Evolutionary conservation across 2,797 vertebrate species (phyloP).

Genomic region (Anomalospiza imberbis): DNA sequence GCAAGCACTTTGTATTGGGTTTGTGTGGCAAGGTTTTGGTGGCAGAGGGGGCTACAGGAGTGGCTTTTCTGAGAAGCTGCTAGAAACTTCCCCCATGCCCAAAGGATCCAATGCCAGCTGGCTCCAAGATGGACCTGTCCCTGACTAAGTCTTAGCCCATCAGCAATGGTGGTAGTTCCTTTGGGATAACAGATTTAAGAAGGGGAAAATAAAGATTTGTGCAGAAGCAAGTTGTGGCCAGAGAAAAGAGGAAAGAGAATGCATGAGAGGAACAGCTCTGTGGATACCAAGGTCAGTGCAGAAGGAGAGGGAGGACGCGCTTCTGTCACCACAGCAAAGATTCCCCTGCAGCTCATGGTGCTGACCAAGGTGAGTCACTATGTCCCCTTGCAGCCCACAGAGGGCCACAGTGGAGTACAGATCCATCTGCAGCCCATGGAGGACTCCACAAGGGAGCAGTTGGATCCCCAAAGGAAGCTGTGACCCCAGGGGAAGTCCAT

Average conservation of each 20-base stretch:
- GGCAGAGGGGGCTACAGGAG: neutral
- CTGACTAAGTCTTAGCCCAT: neutral
- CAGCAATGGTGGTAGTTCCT: too few species aligned
- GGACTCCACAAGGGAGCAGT: neutral
- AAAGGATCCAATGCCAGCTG: neutral
- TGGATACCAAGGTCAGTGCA: neutral
- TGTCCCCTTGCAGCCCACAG: neutral
- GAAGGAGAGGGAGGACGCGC: neutral
- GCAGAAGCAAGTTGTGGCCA: neutral
- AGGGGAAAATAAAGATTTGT: neutral
- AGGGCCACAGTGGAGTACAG: neutral
- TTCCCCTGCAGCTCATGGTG: neutral
- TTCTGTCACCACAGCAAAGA: neutral
- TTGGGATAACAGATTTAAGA: neutral
- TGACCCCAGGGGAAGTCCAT: neutral
- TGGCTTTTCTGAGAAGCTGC: neutral
- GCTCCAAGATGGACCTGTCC: neutral
- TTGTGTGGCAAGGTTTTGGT: accelerated
- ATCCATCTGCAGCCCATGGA: neutral
- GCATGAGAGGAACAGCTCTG: neutral
- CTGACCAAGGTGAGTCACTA: neutral
- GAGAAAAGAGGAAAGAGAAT: neutral
- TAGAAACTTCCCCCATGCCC: neutral
- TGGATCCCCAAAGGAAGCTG: neutral
- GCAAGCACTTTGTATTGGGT: neutral